Evolutionary conservation across 1,140 invertebrate genomes (phyloP), one percentile per base, ranked within the genome.

Genomic region (Achroia grisella): DNA sequence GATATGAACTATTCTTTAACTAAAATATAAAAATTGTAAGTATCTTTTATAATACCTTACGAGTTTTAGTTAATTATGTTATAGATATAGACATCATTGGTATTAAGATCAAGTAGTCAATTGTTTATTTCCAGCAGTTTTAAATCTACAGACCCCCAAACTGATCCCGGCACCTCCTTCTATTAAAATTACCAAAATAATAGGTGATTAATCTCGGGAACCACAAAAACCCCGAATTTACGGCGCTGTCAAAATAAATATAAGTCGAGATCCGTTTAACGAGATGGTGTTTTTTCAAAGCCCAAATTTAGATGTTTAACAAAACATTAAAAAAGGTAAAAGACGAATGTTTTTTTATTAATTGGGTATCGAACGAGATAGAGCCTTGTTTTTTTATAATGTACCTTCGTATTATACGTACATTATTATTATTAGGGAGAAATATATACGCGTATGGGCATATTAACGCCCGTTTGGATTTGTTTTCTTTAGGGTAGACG

Each of bases 221-320:
- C 31, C 23, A 44, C 51, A 51, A 51, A 71, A 23, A 27, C 27
- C 40, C 54, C 44, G 50, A 47, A 81, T 81, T 77, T 79, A 77
- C 64, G 62, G 59, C 52, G 12, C 61, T 65, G 72, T 78, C 71
- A 72, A 68, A 76, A 76, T 79, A 76, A 71, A 72, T 72, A 70
- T 58, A 67, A 62, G 52, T 41, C 33, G 48, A 31, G 39, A 41
- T 52, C 42, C 42, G 23, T 31, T 47, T 61, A 67, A 59, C 52
- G 52, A 65, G 56, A 51, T 56, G 31, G 11, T 31, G 36, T 51
- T 54, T 43, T 49, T 52, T 52, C 43, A 53, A 74, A 59, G 45
- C 43, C 77, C 66, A 75, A 78, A 81, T 81, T 75, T 78, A 78
- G 71, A 71, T 71, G 74, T 81, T 81, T 70, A 71, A 81, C 71